Base-by-base conservation (phyloP, 2,113 vertebrate genomes). In the Coptodon rendalli region DNA sequence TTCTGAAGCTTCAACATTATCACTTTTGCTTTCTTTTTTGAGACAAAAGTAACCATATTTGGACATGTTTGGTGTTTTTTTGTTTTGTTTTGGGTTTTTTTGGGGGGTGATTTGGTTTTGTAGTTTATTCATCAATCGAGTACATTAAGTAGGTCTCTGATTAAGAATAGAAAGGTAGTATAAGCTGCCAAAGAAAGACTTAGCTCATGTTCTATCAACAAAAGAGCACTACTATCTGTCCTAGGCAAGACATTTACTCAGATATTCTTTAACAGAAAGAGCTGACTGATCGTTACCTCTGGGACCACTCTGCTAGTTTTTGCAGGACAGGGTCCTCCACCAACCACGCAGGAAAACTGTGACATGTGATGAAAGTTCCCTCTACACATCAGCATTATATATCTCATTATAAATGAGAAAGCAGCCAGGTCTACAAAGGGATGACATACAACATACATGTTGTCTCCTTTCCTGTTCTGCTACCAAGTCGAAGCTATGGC, bases 1-100 rank as follows among this genome's bases (percentile, higher is more conserved):
- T 43, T 43, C 59, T 63, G 59, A 17, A 19, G 29, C 29, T 61
- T 61, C 29, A 61, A 1, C 29, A 10, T 61, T 6, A 34, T 31
- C 8, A 31, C 57, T 0, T 34, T 61, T 61, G 8, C 29, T 61
- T 4, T 61, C 27, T 31, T 61, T 59, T 19, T 6, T 61, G 29
- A 34, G 16, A 63, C 16, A 19, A 34, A 34, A 3, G 3, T 34
- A 63, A 63, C 5, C 29, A 3, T 63, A 34, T 63, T 63, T 63
- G 59, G 59, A 6, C 9, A 61, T 34, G 0, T 61, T 61, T 61
- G 59, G 57, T 34, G 29, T 0, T 4, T 61, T 61, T 38, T 34
- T 34, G 3, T 3, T 61, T 34, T 38, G 36, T 3, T 36, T 36
- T 36, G 22, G 27, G 27, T 7, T 36, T 34, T 34, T 3, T 4